Base-by-base conservation (phyloP, 2,888 invertebrate genomes). In the Balanococcus diminutus region DNA sequence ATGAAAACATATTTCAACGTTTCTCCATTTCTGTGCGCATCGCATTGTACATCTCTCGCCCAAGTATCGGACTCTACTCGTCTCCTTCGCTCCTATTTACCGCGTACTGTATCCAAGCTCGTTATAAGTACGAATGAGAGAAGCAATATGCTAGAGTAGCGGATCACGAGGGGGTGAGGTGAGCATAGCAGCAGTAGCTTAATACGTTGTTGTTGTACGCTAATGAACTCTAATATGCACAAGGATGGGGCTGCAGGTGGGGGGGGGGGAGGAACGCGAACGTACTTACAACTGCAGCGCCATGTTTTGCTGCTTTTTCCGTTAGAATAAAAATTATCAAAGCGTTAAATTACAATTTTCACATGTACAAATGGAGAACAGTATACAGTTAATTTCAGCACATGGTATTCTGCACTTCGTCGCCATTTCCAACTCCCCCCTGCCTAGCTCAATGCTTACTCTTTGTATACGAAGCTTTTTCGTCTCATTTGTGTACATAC, bases 381-480 rank as follows among this genome's bases (percentile, higher is more conserved):
- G 75, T 79, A 79, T 36, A 79, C 75, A 79, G 75, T 79, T 79
- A 79, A 79, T 79, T 79, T 79, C 75, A 79, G 75, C 75, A 79
- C 19, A 79, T 79, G 75, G 32, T 79, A 79, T 67, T 67, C 28
- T 67, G 5, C 25, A 1, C 67, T 28, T 67, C 28, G 67, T 67
- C 2, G 28, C 16, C 28, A 0, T 16, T 31, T 8, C 22, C 28
- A 16, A 5, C 2, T 16, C 25, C 0, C 16, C 0, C 1, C 25
- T 0, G 3, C 0, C 1, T 67, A 1, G 16, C 14, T 16, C 2
- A 9, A 2, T 0, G 5, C 2, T 67, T 22, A 2, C 46, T 46
- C 46, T 46, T 6, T n/a, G n/a, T n/a, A 2, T n/a, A n/a, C n/a
- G n/a, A 46, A n/a, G n/a, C 16, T 46, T n/a, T 46, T 22, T 14